phyloP scores from a whole-genome alignment of 2,797 vertebrate species.

The Sebastes oblongus region DNA sequence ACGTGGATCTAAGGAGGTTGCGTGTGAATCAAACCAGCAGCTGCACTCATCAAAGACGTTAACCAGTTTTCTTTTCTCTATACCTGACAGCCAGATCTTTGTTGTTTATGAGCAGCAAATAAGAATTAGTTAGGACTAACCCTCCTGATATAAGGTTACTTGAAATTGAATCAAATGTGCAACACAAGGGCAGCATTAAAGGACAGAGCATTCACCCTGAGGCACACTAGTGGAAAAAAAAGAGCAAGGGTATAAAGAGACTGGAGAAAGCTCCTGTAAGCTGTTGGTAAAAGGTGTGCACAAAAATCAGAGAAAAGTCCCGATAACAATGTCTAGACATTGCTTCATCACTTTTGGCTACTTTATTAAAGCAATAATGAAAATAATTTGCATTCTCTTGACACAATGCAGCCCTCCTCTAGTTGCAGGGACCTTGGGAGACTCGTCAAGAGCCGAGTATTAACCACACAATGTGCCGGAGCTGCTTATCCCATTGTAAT shows the following conservation, averaged over 20 bases:
- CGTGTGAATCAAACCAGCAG: slow-evolving; percentile 38
- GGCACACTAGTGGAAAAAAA: slow-evolving; percentile 10
- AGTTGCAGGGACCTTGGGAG: slow-evolving; percentile 21
- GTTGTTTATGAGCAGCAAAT: slow-evolving; percentile 11
- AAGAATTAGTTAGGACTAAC: slow-evolving; percentile 8
- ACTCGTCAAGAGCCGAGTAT: slow-evolving; percentile 53
- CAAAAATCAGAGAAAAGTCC: not conserved
- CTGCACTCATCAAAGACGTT: slow-evolving; percentile 12
- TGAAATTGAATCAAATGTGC: slow-evolving; percentile 13
- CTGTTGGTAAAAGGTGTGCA: not conserved
- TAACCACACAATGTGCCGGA: slow-evolving; percentile 68
- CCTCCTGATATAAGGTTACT: not conserved
- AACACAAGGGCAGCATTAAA: slow-evolving; percentile 14
- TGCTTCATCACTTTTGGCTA: slow-evolving; percentile 3
- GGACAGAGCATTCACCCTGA: slow-evolving; percentile 18
- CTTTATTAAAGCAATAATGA: slow-evolving; percentile 19
- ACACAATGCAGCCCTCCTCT: slow-evolving; percentile 17
- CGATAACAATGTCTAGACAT: not conserved
- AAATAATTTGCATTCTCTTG: slow-evolving; percentile 36
- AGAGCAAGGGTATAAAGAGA: slow-evolving; percentile 10
- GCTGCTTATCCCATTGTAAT: slow-evolving; percentile 77
- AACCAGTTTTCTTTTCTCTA: slow-evolving; percentile 12
- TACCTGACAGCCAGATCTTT: slow-evolving; percentile 11
- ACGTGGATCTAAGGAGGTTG: slow-evolving; percentile 38
- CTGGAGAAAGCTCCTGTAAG: slow-evolving; percentile 12